Conservation (phyloP, 2,888 invertebrate genomes). For the Automeris io region DNA sequence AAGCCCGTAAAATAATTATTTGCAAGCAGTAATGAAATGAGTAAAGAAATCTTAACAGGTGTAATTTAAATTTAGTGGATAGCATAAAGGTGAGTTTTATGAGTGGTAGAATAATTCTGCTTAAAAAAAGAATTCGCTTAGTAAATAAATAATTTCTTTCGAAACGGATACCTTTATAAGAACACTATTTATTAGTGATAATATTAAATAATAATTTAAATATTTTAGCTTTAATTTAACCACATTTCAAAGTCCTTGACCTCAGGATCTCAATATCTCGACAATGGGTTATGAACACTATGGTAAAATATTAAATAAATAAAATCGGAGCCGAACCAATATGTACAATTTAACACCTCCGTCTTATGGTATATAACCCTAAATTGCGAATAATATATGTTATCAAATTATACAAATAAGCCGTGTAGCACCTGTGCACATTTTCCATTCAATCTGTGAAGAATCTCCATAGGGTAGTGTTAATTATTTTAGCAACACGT, state of each 20-base stretch:
- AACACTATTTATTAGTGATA: neutral
- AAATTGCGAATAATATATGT: conserved; percentile 19
- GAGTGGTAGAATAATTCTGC: too few species aligned
- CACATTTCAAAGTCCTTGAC: conserved; percentile 34
- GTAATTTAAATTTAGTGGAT: too few species aligned
- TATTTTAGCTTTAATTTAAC: neutral
- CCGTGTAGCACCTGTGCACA: conserved; percentile 1
- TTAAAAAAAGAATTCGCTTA: too few species aligned
- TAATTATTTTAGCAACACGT: neutral
- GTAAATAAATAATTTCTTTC: too few species aligned
- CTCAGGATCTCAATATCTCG: conserved; percentile 30
- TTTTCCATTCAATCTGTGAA: neutral
- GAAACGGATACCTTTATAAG: too few species aligned
- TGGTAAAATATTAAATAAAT: conserved; percentile 41
- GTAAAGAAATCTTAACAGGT: too few species aligned
- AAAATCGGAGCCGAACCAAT: conserved; percentile 49
- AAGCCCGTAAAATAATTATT: too few species aligned
- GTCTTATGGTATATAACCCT: conserved; percentile 20
- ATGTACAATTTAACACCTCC: conserved; percentile 38
- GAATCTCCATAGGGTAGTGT: neutral
- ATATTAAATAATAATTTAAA: neutral
- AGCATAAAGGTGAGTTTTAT: too few species aligned
- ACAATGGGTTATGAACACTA: conserved; percentile 32
- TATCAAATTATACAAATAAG: conserved; percentile 20
- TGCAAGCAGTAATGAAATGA: too few species aligned